These are phyloP conservation scores for Sitta carolinensis DNA, from an alignment of 2,797 vertebrate genomes.

Conservation along the genomic window DNA sequence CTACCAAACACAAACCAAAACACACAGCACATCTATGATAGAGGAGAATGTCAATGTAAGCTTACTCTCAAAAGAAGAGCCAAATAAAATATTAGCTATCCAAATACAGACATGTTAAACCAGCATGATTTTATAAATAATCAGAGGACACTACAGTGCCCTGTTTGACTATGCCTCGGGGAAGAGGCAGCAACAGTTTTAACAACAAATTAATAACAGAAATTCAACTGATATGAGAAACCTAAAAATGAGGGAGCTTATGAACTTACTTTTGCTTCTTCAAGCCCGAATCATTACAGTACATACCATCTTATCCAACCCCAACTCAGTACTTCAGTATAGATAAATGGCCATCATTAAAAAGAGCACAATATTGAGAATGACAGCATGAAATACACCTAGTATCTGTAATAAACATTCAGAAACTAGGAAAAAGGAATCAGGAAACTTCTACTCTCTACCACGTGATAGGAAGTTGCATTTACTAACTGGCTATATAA, in stretches of 20 bases:
- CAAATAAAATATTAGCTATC: slow-evolving; percentile 37
- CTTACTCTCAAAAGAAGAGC: neutral
- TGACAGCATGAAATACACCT: neutral
- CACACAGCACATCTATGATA: neutral
- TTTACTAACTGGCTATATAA: neutral
- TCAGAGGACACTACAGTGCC: neutral
- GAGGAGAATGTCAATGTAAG: neutral
- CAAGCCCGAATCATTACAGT: neutral
- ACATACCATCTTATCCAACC: neutral
- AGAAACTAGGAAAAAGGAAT: neutral
- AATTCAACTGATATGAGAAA: neutral
- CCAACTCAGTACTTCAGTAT: neutral
- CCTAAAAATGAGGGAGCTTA: neutral
- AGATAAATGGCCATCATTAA: neutral
- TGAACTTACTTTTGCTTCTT: neutral
- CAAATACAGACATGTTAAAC: slow-evolving; percentile 45
- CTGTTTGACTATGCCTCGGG: neutral
- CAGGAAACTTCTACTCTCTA: neutral
- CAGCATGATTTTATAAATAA: slow-evolving; percentile 9
- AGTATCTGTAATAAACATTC: neutral
- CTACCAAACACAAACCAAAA: neutral
- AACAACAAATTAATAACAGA: slow-evolving; percentile 4
- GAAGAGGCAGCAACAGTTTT: neutral
- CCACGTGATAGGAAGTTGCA: neutral
- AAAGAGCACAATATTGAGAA: neutral